Base-by-base conservation (phyloP, 2,888 invertebrate species). In the Tethea ocularis region DNA sequence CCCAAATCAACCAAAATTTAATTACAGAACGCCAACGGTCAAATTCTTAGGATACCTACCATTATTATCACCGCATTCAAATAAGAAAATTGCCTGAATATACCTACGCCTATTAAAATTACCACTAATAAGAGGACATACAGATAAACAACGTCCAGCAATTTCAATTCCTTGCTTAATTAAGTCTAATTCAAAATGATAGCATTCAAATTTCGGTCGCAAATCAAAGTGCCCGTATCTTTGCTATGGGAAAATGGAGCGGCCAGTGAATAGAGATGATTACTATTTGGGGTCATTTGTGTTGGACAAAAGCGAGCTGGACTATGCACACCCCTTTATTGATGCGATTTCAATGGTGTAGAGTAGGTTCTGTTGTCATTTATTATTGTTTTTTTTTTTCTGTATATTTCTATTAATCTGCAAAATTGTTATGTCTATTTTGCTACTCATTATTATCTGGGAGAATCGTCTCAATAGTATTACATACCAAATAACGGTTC, bases 181-280 rank as follows among this genome's bases (percentile, higher is more conserved):
- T 92, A 91, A 86, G 77, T 80, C 84, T 88, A 87, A 89, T 89
- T 86, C 86, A 82, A 75, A 82, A 83, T 81, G 83, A 78, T 80
- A 76, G 79, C 82, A 91, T 91, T 91, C 87, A 91, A 88, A 90
- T 87, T 74, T 33, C 74, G 77, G 74, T 85, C 79, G 84, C 83
- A 86, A 91, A 91, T 91, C 91, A 90, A 81, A 91, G 83, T 86
- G 83, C 92, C 92, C 92, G 91, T 93, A 93, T 93, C 88, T 84
- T 85, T 68, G 75, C 77, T 86, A 87, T 91, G 92, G 89, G 92
- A 92, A 93, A 89, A 74, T 86, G 80, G 84, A 85, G 77, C 78
- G 80, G 76, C 60, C 77, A 77, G 79, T 90, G 87, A 89, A 89
- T 89, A 80, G 81, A 79, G 82, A 87, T 91, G 83, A 90, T 91